phyloP scores from a whole-genome alignment of 2,888 invertebrate species.

The Rhingia rostrata region DNA sequence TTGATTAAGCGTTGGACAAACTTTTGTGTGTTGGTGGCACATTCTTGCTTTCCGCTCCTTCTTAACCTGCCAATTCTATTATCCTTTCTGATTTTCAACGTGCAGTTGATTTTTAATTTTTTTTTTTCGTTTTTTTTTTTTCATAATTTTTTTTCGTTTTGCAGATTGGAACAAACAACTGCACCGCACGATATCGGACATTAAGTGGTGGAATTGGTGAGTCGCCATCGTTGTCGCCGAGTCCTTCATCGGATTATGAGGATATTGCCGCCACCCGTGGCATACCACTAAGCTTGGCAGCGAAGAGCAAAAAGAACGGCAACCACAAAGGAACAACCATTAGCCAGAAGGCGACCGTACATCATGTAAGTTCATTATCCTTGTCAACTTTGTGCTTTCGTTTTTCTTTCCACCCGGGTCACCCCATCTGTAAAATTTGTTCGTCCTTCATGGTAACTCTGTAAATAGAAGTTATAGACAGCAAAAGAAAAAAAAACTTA shows the following conservation, averaged over 20 bases:
- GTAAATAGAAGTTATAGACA: constrained; percentile 25
- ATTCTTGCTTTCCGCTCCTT: background rate
- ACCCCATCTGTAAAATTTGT: constrained; percentile 11
- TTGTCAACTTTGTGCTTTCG: constrained; percentile 53
- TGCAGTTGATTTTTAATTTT: constrained; percentile 29
- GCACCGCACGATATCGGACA: constrained; percentile 83
- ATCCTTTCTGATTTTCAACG: constrained; percentile 41
- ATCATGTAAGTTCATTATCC: constrained; percentile 85
- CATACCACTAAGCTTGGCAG: constrained; percentile 79
- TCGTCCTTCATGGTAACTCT: constrained; percentile 40
- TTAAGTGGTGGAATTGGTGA: constrained; percentile 85
- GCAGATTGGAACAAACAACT: constrained; percentile 83
- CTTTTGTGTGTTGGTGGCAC: constrained; percentile 26
- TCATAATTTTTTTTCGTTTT: constrained; percentile 14
- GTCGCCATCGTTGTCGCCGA: constrained; percentile 85
- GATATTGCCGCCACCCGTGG: constrained; percentile 85
- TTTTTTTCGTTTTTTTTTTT: constrained; percentile 21
- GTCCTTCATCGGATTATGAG: constrained; percentile 88
- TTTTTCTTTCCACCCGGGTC: constrained; percentile 14
- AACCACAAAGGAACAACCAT: constrained; percentile 83
- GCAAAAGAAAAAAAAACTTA: constrained; percentile 39
- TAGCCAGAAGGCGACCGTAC: constrained; percentile 86
- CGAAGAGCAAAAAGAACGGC: constrained; percentile 82
- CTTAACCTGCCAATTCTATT: background rate
- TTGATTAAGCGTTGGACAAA: constrained; percentile 82